phyloP scores from a whole-genome alignment of 35 echinoderm and acorn worm genomes.

The Patiria miniata region DNA sequence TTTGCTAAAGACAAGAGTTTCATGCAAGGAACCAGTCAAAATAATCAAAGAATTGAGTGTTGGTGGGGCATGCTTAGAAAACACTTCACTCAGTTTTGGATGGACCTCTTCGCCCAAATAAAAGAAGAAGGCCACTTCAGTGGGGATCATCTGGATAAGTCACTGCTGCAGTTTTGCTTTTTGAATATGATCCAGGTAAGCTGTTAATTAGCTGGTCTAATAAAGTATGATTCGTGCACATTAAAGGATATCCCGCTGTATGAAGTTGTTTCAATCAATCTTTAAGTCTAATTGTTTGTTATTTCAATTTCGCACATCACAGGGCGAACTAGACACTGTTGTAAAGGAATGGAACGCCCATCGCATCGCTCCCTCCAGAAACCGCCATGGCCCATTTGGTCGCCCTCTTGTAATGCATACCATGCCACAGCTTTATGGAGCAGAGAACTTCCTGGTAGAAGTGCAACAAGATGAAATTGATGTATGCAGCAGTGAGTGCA shows the following conservation, averaged over 20 bases:
- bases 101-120: conserved; percentile 55
- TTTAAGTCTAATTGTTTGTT: too few species aligned
- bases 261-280: too few species aligned
- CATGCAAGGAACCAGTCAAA: conserved; percentile 45
- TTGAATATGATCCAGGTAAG: conserved; percentile 69
- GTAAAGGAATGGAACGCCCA: conserved; percentile 49
- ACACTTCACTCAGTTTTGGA: conserved; percentile 68
- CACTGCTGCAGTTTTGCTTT: too few species aligned
- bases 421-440: conserved; percentile 27
- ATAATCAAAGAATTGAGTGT: too few species aligned
- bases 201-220: too few species aligned
- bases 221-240: too few species aligned
- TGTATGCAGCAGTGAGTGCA: conserved; percentile 54
- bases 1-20: conserved; percentile 51
- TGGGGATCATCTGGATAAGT: conserved; percentile 65
- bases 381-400: conserved; percentile 15
- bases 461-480: conserved; percentile 48
- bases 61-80: conserved; percentile 72
- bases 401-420: conserved; percentile 40
- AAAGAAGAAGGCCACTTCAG: conserved; percentile 56
- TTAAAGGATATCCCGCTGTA: too few species aligned
- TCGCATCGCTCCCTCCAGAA: conserved; percentile 41
- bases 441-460: not conserved
- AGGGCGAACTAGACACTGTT: conserved; percentile 48
- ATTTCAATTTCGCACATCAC: too few species aligned